These are phyloP conservation scores for Seriola aureovittata DNA, from an alignment of 2,113 vertebrate species.

Conservation along the genomic window DNA sequence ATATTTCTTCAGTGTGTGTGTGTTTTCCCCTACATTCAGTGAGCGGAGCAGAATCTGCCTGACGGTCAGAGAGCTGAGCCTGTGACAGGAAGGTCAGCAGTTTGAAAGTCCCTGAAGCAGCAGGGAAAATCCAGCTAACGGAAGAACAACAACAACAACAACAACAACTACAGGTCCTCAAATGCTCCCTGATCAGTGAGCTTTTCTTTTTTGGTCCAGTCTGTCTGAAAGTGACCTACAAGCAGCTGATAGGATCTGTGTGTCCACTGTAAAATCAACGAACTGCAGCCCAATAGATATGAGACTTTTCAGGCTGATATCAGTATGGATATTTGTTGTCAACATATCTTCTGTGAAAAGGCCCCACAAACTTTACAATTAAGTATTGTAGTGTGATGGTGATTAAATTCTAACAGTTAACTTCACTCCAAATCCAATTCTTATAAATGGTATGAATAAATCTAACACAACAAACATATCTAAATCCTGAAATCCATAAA, in stretches of 20 bases:
- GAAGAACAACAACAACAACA: background rate
- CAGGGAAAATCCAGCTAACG: constrained; percentile 23
- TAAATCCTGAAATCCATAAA: background rate
- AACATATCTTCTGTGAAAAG: too few species aligned
- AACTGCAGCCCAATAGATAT: background rate
- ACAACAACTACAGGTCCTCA: background rate
- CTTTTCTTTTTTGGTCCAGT: background rate
- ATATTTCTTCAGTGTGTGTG: constrained; percentile 16
- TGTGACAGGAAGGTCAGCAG: constrained; percentile 53
- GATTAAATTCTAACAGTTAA: background rate
- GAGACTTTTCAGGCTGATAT: too few species aligned
- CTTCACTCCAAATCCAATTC: background rate
- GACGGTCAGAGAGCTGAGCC: constrained; percentile 28
- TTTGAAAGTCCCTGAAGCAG: constrained; percentile 27
- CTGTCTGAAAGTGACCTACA: background rate
- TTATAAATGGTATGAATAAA: too few species aligned
- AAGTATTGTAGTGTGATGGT: background rate
- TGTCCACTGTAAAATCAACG: background rate
- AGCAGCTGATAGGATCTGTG: background rate
- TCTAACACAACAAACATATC: too few species aligned
- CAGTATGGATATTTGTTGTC: too few species aligned
- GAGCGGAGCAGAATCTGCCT: background rate
- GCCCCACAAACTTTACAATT: too few species aligned
- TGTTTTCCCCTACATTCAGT: constrained; percentile 26
- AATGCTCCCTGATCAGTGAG: background rate